Base-by-base conservation (phyloP, 2,113 vertebrate genomes). In the Sander vitreus region DNA sequence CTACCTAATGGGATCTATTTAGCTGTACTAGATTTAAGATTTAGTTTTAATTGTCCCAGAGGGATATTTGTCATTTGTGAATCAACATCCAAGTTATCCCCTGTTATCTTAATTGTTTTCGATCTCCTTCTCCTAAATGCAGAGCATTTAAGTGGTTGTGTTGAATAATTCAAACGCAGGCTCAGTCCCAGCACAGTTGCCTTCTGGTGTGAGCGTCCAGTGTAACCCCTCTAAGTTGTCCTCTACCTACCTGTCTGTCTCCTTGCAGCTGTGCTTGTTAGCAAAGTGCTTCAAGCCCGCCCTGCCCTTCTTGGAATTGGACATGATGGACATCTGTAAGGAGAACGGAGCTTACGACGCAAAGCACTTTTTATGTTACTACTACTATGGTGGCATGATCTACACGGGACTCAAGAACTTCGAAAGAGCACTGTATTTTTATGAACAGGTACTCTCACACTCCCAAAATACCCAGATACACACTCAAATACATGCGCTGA, bases 271-370 rank as follows among this genome's bases (percentile, higher is more conserved):
- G 93, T 99, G 98, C 96, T 97, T 99, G 94, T 96, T 99, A 95
- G 97, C 98, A 53, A 99, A 99, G 96, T 99, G 98, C 93, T 99
- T 99, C 96, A 99, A 99, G 94, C 98, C 98, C 51, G 97, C 96
- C 59, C 96, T 99, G 76, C 97, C 97, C 3, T 99, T 99, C 94
- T 95, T 99, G 94, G 98, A 99, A 74, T 94, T 99, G 95, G 98
- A 99, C 94, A 99, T 99, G 98, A 99, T 99, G 97, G 98, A 99
- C 94, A 99, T 99, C 93, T 99, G 98, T 94, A 99, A 99, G 94
- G 98, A 99, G 93, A 99, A 99, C 23, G 98, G 98, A 62, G 97
- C 98, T 59, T 99, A 98, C n/a, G 98, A 99, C 76, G 98, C 98
- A 74, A 99, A 97, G 95, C 98, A 99, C 96, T 99, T 99, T 95